Evolutionary conservation across 2,888 invertebrate genomes (phyloP), one percentile per base, ranked within the genome.

Genomic region (Polia nebulosa): DNA sequence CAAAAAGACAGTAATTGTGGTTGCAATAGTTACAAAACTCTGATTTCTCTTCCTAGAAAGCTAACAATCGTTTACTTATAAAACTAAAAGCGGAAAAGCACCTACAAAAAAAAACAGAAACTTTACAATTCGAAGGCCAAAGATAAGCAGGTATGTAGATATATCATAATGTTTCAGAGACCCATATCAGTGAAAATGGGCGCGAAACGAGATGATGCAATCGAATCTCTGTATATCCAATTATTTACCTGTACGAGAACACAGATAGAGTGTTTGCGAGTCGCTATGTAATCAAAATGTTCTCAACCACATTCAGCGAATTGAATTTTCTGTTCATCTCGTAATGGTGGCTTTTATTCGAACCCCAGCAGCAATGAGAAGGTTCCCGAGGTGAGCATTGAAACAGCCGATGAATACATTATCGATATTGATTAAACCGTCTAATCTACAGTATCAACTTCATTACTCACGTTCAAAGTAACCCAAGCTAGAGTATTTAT

Each of bases 261-360:
- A 81, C 81, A 85, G 72, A 80, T 72, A 76, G 79, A 78, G 76
- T 85, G 84, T 82, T 87, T 86, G 82, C 81, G 76, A 85, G 71
- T 84, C 76, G 82, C 83, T 86, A 80, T 87, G 87, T 86, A 88
- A 88, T 87, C 89, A 89, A 88, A 90, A 89, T 85, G 86, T 87
- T 84, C 86, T 80, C 80, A 81, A 84, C 87, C 88, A 86, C 88
- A 90, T 89, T 87, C 85, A 83, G 67, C 57, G 85, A 85, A 89
- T 87, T 87, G 87, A 84, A 89, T 88, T 88, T 90, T 88, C 85
- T 76, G 85, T 87, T 88, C 85, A 89, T 89, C 87, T 86, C 83
- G 85, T 89, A 89, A 90, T 90, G 86, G 73, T 76, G 78, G 88
- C 84, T 86, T 89, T 87, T 86, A 88, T 87, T 82, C 81, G 72